A percentile compares a stretch with the other conserved stretches of the same genome.
phyloP scores from a whole-genome alignment of 1,140 invertebrate species.

The Drosophila tani region DNA sequence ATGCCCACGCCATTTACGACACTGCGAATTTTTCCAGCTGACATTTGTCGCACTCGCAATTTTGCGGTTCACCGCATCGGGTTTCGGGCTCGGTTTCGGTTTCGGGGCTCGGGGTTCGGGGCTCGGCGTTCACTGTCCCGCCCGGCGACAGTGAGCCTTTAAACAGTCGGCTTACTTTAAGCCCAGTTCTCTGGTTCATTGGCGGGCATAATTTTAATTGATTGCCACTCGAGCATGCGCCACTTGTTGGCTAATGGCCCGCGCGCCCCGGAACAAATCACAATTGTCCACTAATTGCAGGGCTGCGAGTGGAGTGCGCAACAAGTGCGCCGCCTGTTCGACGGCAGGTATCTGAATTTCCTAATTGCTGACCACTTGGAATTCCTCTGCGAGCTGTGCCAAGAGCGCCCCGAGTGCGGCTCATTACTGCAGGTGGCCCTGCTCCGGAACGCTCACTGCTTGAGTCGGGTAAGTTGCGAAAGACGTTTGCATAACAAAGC shows the following conservation, averaged over 20 bases:
- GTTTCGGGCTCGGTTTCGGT: conserved; percentile 22
- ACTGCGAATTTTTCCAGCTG: conserved; percentile 47
- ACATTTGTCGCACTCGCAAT: conserved; percentile 75
- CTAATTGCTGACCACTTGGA: conserved; percentile 84
- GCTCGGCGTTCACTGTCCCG: conserved; percentile 22
- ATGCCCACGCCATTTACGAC: conserved; percentile 2
- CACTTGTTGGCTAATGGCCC: conserved; percentile 70
- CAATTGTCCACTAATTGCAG: conserved; percentile 67
- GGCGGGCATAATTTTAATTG: conserved; percentile 74
- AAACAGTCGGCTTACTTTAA: conserved; percentile 56
- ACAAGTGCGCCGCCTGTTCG: conserved; percentile 79
- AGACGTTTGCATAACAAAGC: conserved; percentile 64
- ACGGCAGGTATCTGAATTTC: conserved; percentile 78
- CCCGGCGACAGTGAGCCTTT: conserved; percentile 31
- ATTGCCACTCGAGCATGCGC: conserved; percentile 75
- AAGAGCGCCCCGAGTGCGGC: conserved; percentile 73
- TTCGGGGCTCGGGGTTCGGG: conserved; percentile 17
- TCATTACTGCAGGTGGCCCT: conserved; percentile 75
- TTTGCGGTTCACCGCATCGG: conserved; percentile 71
- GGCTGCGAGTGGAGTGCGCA: conserved; percentile 72
- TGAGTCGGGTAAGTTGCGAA: conserved; percentile 64
- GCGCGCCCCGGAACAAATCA: conserved; percentile 37
- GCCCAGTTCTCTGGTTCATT: conserved; percentile 25
- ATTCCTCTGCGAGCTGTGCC: conserved; percentile 80
- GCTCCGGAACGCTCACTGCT: conserved; percentile 47